Percentiles rank a stretch among this genome's conserved stretches.
These are phyloP conservation scores for Petrosia ficiformis DNA, from an alignment of 37 sponge, comb jelly and placozoan genomes.

Conservation along the genomic window DNA sequence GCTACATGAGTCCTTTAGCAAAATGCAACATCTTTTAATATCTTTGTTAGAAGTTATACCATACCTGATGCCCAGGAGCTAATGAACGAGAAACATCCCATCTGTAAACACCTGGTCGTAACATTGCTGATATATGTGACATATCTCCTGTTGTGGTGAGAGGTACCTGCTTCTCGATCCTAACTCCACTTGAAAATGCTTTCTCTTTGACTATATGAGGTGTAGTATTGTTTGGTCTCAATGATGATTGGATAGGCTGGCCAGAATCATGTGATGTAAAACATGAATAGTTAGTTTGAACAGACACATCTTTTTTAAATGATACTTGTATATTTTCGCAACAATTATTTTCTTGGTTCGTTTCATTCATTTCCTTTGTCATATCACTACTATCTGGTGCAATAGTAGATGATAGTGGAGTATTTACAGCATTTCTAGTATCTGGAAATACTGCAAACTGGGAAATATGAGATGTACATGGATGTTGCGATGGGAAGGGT, in stretches of 20 bases:
- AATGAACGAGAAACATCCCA: background rate
- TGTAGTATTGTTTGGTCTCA: too few species aligned
- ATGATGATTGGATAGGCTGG: background rate
- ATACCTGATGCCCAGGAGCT: conserved; percentile 3
- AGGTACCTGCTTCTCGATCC: background rate
- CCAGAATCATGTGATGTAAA: background rate
- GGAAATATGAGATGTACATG: conserved; percentile 73
- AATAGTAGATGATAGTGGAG: background rate
- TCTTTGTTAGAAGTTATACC: background rate
- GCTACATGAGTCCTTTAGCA: too few species aligned
- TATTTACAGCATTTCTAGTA: conserved; percentile 17
- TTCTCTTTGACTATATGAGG: background rate
- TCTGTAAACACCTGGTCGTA: background rate
- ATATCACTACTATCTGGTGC: background rate
- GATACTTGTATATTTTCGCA: background rate
- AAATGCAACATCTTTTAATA: too few species aligned
- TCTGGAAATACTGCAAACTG: conserved; percentile 73
- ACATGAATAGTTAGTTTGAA: background rate
- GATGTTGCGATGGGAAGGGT: conserved; percentile 83
- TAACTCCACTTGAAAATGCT: background rate
- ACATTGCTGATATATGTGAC: background rate
- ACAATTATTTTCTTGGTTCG: background rate
- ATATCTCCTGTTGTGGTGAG: background rate
- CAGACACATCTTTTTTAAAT: background rate
- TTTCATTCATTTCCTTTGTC: background rate